Evolutionary conservation across 64 coral and sea anemone genomes (phyloP), one percentile per base, ranked within the genome.

Genomic region (Stichodactyla mertensii): DNA sequence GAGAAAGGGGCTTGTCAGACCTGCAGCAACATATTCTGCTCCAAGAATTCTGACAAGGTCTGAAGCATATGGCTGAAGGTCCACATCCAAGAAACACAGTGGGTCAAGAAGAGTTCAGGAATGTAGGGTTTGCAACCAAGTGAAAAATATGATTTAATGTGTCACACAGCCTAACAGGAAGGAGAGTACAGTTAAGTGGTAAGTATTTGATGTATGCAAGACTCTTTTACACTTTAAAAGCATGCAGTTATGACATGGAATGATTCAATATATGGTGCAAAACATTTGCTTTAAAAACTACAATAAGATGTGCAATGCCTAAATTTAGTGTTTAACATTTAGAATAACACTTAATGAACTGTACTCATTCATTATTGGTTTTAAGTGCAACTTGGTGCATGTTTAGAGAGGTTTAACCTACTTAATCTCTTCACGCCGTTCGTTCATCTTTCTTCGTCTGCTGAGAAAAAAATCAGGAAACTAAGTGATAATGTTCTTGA

Each of bases 361-460:
- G 26, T 74, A n/a, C 10, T 74, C 69, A 31, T 74, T 74, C 24
- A 74, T 74, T 74, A 74, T 74, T 23, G 23, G 69, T 27, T 74
- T 74, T 74, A 74, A 1, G 22, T 74, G 69, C 69, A 9, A 58
- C 56, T 58, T 9, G 5, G 56, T 58, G 56, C 69, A 71, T 31
- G n/a, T 74, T 74, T 74, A 74, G 69, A 19, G 69, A 27, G n/a
- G 69, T 74, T 74, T 74, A 74, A 92, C 90, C 86, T 92, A 92
- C 90, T 92, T 92, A 79, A 92, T 92, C 55, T 92, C 90, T 92
- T 92, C 90, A 57, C 90, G 90, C 51, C 86, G 79, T 92, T 92
- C 86, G 83, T 57, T 87, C 57, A 92, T 92, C 90, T 92, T 92
- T 92, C 86, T 55, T 87, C 85, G 51, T 92, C 90, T 87, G 90